Evolutionary conservation across 1,140 invertebrate species (phyloP).

Genomic region (Calycopis cecrops): DNA sequence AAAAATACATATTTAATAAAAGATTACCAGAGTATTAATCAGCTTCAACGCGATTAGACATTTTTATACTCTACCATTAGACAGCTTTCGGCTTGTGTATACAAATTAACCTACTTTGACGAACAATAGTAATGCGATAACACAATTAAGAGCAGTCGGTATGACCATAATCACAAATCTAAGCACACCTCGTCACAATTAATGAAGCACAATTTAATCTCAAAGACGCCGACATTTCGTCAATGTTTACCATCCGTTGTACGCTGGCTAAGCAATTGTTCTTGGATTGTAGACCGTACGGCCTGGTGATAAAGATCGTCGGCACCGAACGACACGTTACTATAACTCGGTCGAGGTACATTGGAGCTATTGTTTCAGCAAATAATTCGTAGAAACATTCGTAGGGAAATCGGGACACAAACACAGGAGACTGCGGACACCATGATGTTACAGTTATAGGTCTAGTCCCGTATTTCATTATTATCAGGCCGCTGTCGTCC

Average conservation of each 20-base stretch:
- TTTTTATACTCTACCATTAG: too few species aligned
- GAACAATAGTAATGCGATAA: constrained; percentile 22
- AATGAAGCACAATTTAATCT: constrained; percentile 62
- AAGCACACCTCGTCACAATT: constrained; percentile 51
- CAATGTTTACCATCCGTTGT: constrained; percentile 41
- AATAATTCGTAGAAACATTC: constrained; percentile 65
- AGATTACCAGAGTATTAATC: too few species aligned
- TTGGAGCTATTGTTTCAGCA: constrained; percentile 68
- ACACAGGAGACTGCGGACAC: constrained; percentile 41
- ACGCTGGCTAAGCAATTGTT: constrained; percentile 14
- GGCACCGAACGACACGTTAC: constrained; percentile 3
- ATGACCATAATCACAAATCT: constrained; percentile 58
- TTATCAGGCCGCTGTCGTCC: too few species aligned
- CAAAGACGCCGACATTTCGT: constrained; percentile 63
- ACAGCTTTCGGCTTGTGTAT: constrained; percentile 10
- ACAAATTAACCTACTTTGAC: constrained; percentile 26
- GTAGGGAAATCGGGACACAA: constrained; percentile 57
- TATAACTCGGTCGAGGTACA: constrained; percentile 41
- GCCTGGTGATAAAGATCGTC: constrained; percentile 13
- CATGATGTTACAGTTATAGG: constrained; percentile 18
- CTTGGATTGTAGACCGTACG: constrained; percentile 29
- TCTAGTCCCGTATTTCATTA: too few species aligned
- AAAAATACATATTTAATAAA: too few species aligned
- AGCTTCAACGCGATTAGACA: too few species aligned
- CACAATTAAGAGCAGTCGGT: constrained; percentile 39